Evolutionary conservation across 1,140 invertebrate genomes (phyloP), one percentile per base, ranked within the genome.

Genomic region (Diabrotica undecimpunctata): DNA sequence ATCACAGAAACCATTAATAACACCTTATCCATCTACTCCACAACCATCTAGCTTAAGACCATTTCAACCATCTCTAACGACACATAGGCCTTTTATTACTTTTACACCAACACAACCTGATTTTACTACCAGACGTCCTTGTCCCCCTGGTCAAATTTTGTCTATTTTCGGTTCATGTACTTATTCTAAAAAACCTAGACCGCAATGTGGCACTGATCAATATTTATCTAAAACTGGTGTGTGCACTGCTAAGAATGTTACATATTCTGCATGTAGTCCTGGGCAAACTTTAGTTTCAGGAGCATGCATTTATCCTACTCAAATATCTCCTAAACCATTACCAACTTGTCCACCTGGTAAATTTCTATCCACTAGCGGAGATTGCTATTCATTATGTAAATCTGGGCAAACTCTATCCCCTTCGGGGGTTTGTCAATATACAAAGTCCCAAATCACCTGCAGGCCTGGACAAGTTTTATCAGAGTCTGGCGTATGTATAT

Each of bases 1-100:
- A 25, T 36, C 55, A 41, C 58, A 59, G 39, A 55, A 62, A 62
- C 60, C 65, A 62, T 35, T 54, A 57, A n/a, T 56, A n/a, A 57
- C 62, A 64, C 46, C 41, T 46, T 10, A 64, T 37, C 36, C 37
- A 54, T 12, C 56, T n/a, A 46, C 38, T 59, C 36, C 56, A 39
- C 12, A 11, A 38, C 39, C 37, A 46, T 46, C 53, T 46, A 35
- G 37, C 46, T 13, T 52, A 12, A 36, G 59, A 14, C 37, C 62
- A 64, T 57, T 25, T 61, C 59, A 61, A 36, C 50, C 59, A 61
- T 61, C 59, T 3, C 35, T 61, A 61, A 61, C 50, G 11, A 61
- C 59, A 61, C 59, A 61, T 36, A 61, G 59, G 59, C 59, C 59
- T 12, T 61, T 14, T 52, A n/a, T 41, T 41, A n/a, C 39, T 41